These are phyloP conservation scores for Aspidapion aeneum DNA, from an alignment of 2,888 invertebrate genomes.

Conservation along the genomic window DNA sequence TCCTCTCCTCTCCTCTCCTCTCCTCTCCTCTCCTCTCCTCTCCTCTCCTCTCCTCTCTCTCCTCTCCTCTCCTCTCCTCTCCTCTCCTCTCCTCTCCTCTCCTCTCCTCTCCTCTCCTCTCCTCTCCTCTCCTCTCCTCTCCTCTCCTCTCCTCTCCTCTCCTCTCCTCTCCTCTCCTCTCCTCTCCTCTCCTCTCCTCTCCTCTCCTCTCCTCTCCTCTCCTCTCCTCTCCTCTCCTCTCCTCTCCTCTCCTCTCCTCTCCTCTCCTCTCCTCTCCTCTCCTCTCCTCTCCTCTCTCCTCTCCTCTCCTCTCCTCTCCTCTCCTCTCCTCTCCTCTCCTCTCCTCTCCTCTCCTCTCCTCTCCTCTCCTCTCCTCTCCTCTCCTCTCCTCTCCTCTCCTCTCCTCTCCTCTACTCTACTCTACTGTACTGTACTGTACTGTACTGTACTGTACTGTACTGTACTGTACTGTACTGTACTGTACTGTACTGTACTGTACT, in stretches of 20 bases:
- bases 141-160: neutral
- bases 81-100: neutral
- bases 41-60: neutral
- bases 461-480: slow-evolving; percentile 1
- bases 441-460: neutral
- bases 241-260: neutral
- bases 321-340: neutral
- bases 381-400: neutral
- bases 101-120: neutral
- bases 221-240: neutral
- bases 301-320: neutral
- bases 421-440: neutral
- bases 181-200: neutral
- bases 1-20: neutral
- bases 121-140: neutral
- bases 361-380: neutral
- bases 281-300: neutral
- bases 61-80: neutral
- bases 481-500: slow-evolving; percentile 9
- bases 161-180: neutral
- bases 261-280: slow-evolving; percentile 1
- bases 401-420: neutral
- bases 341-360: neutral
- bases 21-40: neutral
- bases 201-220: neutral